Evolutionary conservation across 2,888 invertebrate genomes (phyloP).

Genomic region (Volucella inflata): DNA sequence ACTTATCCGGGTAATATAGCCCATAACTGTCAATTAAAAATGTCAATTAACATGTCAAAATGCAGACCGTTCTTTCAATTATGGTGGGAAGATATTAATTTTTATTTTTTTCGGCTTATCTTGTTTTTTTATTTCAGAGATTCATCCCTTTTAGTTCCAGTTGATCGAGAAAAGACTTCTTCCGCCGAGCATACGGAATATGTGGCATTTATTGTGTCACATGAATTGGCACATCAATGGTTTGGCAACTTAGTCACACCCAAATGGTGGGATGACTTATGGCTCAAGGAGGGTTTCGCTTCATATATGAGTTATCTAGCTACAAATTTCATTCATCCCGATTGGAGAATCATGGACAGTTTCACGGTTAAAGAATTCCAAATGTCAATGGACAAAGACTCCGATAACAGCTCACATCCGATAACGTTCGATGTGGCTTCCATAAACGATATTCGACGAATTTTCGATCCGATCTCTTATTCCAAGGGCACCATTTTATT

Average conservation of each 20-base stretch:
- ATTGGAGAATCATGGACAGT: conserved; percentile 86
- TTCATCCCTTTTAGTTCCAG: conserved; percentile 85
- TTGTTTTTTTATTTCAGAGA: conserved; percentile 84
- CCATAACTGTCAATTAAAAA: conserved; percentile 49
- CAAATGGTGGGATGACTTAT: conserved; percentile 90
- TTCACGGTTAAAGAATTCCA: conserved; percentile 85
- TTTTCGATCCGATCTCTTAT: conserved; percentile 90
- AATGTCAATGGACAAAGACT: conserved; percentile 86
- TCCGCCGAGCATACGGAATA: conserved; percentile 86
- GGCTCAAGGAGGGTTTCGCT: conserved; percentile 87
- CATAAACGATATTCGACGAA: conserved; percentile 87
- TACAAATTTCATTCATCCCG: conserved; percentile 84
- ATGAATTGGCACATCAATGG: conserved; percentile 93
- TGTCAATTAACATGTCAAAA: conserved; percentile 43
- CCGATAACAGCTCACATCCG: conserved; percentile 87
- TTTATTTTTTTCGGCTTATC: not conserved
- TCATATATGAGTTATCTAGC: conserved; percentile 84
- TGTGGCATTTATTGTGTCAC: conserved; percentile 88
- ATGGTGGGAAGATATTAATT: conserved; percentile 22
- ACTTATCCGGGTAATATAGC: conserved; percentile 26
- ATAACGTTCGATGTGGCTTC: conserved; percentile 87
- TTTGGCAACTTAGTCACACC: conserved; percentile 91
- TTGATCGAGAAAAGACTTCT: conserved; percentile 82
- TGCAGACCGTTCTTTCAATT: conserved; percentile 27
- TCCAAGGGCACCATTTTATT: conserved; percentile 89